These are phyloP conservation scores for Capreolus pygargus DNA, from an alignment of 2,113 vertebrate genomes.

Conservation along the genomic window DNA sequence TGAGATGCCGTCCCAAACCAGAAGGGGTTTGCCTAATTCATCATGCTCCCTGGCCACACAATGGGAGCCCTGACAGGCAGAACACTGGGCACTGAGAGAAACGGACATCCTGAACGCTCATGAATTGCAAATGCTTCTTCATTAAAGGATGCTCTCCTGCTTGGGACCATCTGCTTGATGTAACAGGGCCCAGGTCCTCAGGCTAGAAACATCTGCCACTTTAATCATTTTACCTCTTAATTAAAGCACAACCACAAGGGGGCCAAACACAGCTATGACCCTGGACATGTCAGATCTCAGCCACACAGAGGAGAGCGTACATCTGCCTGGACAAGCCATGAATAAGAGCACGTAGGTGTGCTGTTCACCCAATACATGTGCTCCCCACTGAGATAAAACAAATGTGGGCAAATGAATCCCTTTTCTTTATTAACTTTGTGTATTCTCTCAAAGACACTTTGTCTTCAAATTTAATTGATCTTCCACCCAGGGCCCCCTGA, in stretches of 20 bases:
- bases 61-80: constrained; percentile 85
- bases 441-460: constrained; percentile 13
- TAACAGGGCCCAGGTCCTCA: constrained; percentile 82
- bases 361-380: background rate
- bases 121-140: constrained; percentile 96
- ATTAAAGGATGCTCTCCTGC: constrained; percentile 82
- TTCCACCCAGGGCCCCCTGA: constrained; percentile 2
- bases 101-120: constrained; percentile 92
- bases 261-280: constrained; percentile 54
- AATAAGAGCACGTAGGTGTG: constrained; percentile 26
- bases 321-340: background rate
- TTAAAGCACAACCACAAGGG: constrained; percentile 79
- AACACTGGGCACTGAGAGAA: constrained; percentile 84
- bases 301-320: background rate
- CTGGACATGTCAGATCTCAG: constrained; percentile 29
- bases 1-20: constrained; percentile 86
- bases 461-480: constrained; percentile 45
- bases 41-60: constrained; percentile 86
- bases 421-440: background rate
- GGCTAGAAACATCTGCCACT: constrained; percentile 90
- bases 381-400: constrained; percentile 24
- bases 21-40: constrained; percentile 94
- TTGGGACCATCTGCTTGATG: constrained; percentile 93
- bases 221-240: constrained; percentile 91
- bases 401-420: background rate